Conservation (phyloP, 2,113 vertebrate species). For the Recurvirostra avosetta region DNA sequence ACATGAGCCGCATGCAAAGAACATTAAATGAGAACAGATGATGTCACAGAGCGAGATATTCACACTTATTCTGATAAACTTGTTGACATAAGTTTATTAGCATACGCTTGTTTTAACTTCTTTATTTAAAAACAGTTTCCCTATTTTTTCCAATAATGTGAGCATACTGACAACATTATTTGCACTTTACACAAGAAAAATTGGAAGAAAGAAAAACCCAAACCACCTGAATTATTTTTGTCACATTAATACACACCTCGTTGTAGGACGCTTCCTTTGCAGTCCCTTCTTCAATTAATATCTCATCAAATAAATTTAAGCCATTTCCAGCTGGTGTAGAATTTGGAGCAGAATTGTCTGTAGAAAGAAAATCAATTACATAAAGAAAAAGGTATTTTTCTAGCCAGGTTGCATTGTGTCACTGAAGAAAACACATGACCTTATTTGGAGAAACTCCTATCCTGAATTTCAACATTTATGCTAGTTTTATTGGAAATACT, state of each 20-base stretch:
- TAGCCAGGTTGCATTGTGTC: neutral
- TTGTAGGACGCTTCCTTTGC: constrained; percentile 84
- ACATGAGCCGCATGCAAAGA: neutral
- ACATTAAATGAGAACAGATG: neutral
- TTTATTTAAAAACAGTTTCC: neutral
- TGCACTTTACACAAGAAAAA: neutral
- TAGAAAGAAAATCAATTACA: neutral
- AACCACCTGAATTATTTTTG: neutral
- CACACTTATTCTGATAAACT: neutral
- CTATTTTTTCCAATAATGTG: neutral
- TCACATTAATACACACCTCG: constrained; percentile 75
- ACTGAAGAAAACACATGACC: neutral
- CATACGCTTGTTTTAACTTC: neutral
- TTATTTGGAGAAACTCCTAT: neutral
- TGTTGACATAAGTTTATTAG: neutral
- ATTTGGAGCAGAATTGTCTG: constrained; percentile 55
- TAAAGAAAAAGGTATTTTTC: neutral
- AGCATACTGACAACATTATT: neutral
- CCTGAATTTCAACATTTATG: neutral
- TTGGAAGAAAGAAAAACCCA: neutral
- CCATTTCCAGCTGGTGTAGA: constrained; percentile 73
- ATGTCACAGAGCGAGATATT: neutral
- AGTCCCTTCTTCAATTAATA: constrained; percentile 89
- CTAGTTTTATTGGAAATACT: neutral
- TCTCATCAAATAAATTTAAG: constrained; percentile 93